These are phyloP conservation scores for Tridacna crocea DNA, from an alignment of 2,888 invertebrate species.

Conservation along the genomic window DNA sequence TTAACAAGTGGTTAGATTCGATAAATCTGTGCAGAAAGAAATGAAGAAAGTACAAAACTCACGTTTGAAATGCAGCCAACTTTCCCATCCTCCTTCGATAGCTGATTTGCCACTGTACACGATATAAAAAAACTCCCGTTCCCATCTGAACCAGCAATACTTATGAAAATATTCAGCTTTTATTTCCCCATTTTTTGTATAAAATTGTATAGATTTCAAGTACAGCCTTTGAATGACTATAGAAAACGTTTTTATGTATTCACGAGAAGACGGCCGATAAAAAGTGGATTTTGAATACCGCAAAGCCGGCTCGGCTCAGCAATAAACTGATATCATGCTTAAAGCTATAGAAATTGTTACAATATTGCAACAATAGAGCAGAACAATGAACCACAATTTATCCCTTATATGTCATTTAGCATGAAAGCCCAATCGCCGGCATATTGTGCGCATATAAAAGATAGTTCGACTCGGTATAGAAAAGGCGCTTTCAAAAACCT, in stretches of 20 bases:
- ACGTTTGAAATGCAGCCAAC: too few relatives aligned
- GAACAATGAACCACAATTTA: constrained; percentile 58
- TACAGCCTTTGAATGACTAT: constrained; percentile 47
- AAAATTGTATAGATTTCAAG: constrained; percentile 55
- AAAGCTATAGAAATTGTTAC: constrained; percentile 59
- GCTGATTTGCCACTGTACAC: background rate
- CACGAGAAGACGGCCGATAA: constrained; percentile 50
- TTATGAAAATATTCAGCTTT: constrained; percentile 33
- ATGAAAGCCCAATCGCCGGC: constrained; percentile 47
- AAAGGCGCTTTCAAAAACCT: constrained; percentile 48
- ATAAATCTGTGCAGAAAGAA: too few relatives aligned
- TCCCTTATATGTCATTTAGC: constrained; percentile 57
- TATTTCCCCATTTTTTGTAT: constrained; percentile 41
- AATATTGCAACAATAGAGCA: constrained; percentile 56
- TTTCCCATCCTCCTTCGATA: background rate
- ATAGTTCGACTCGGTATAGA: background rate
- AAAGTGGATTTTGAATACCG: constrained; percentile 51
- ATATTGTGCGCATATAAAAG: constrained; percentile 45
- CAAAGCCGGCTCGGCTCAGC: constrained; percentile 29
- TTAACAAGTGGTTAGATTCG: too few relatives aligned
- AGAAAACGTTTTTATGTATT: constrained; percentile 49
- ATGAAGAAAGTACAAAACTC: too few relatives aligned
- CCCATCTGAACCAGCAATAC: constrained; percentile 19
- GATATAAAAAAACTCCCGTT: constrained; percentile 9
- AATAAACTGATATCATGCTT: constrained; percentile 53